These are phyloP conservation scores for Oriolus oriolus DNA, from an alignment of 2,113 vertebrate species.

Conservation along the genomic window DNA sequence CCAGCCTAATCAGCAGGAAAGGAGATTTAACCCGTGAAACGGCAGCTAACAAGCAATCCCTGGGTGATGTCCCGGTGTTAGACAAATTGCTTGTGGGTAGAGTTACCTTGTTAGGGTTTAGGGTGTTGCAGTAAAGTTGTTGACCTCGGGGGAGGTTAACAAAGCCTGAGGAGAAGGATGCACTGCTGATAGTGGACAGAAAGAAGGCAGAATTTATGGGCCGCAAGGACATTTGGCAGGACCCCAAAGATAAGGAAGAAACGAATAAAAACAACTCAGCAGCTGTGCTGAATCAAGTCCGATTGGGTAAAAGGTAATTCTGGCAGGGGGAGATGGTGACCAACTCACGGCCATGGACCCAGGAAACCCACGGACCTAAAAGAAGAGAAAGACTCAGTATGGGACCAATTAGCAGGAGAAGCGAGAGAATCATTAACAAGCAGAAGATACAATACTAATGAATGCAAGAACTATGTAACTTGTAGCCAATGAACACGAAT, in stretches of 20 bases:
- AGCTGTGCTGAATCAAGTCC: neutral
- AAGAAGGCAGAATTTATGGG: neutral
- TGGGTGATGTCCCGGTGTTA: neutral
- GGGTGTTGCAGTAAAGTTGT: no score
- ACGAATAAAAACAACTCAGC: neutral
- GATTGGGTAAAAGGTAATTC: neutral
- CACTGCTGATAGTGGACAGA: neutral
- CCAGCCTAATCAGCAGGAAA: neutral
- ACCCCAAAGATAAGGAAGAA: neutral
- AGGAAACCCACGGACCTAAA: neutral
- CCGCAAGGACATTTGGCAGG: neutral
- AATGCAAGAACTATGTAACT: neutral
- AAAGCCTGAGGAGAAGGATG: neutral
- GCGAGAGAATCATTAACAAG: neutral
- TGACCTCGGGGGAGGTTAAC: neutral
- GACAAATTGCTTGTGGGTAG: neutral
- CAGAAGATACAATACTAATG: neutral
- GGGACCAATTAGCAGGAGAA: neutral
- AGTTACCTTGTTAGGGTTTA: neutral
- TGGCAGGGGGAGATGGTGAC: no score
- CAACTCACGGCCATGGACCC: accelerated
- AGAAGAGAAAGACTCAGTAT: neutral
- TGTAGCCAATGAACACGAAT: neutral
- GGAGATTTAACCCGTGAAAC: neutral
- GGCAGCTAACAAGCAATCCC: neutral